Percentiles rank a stretch among this genome's conserved stretches.
Conservation (phyloP, 2,797 vertebrate species). For the Manis pentadactyla region DNA sequence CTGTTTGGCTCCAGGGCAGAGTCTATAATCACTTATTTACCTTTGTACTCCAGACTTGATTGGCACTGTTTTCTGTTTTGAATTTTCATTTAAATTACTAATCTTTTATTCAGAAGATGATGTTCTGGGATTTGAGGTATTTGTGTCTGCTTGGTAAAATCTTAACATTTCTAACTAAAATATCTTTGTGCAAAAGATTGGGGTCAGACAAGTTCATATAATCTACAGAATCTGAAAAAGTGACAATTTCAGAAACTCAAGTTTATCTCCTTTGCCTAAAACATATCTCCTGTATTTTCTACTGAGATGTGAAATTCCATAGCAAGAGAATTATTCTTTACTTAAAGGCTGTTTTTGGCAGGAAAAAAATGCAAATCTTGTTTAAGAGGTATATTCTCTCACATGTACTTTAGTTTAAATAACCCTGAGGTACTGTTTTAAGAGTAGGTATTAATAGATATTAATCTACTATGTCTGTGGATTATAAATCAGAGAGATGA, state of each 20-base stretch:
- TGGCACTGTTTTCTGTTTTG: background rate
- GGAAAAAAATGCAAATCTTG: conserved; percentile 7
- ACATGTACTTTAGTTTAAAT: conserved; percentile 10
- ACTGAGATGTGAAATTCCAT: background rate
- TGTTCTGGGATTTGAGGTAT: conserved; percentile 33
- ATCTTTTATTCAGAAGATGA: background rate
- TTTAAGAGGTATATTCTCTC: background rate
- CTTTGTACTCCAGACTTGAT: background rate
- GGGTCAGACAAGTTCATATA: background rate
- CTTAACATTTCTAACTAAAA: conserved; percentile 33
- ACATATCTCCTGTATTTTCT: background rate
- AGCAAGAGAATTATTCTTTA: background rate
- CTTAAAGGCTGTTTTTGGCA: background rate
- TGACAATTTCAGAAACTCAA: conserved; percentile 16
- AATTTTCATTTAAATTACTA: conserved; percentile 48
- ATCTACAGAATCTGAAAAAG: background rate
- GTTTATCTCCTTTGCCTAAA: background rate
- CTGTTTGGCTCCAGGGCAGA: background rate
- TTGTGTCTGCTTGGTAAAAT: background rate
- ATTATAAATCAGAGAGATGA: background rate
- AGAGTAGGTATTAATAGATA: background rate
- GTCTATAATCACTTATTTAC: background rate
- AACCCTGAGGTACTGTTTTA: background rate
- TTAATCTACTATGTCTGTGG: background rate
- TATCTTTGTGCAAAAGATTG: background rate